These are phyloP conservation scores for Callyntrura guangdongensis DNA, from an alignment of 2,888 invertebrate genomes.

Conservation along the genomic window DNA sequence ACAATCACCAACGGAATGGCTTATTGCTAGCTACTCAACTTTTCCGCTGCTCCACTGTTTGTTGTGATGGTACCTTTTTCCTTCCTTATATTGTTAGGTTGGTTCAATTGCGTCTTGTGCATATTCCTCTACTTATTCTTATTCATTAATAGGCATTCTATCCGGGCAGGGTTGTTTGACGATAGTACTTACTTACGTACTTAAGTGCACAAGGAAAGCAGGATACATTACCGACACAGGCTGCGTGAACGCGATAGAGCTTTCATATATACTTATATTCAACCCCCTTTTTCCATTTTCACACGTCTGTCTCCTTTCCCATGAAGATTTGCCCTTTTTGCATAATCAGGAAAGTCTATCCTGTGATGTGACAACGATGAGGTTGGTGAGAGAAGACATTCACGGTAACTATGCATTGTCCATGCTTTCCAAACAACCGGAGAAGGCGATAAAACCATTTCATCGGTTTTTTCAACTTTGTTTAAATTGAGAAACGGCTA, in stretches of 20 bases:
- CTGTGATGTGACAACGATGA: conserved; percentile 72
- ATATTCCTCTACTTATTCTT: too few relatives aligned
- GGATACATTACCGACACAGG: conserved; percentile 26
- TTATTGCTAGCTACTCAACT: not conserved
- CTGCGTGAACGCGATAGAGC: conserved; percentile 31
- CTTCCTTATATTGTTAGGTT: too few relatives aligned
- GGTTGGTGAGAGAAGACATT: conserved; percentile 7
- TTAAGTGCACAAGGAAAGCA: conserved; percentile 11
- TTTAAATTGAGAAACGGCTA: not conserved
- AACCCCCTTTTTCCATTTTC: conserved; percentile 81
- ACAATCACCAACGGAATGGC: not conserved
- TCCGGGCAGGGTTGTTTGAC: too few relatives aligned
- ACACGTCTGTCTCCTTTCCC: conserved; percentile 84
- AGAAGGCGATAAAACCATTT: not conserved
- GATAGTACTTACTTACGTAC: not conserved
- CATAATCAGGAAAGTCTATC: conserved; percentile 85
- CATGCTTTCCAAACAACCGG: not conserved
- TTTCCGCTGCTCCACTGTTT: not conserved
- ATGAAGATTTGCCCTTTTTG: conserved; percentile 85
- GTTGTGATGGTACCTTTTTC: not conserved
- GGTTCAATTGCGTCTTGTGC: too few relatives aligned
- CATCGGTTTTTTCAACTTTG: not conserved
- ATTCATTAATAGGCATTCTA: too few relatives aligned
- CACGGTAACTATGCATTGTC: conserved; percentile 16
- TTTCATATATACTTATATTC: conserved; percentile 29